Evolutionary conservation across 1,140 invertebrate species (phyloP).

Genomic region (Caenorhabditis remanei): DNA sequence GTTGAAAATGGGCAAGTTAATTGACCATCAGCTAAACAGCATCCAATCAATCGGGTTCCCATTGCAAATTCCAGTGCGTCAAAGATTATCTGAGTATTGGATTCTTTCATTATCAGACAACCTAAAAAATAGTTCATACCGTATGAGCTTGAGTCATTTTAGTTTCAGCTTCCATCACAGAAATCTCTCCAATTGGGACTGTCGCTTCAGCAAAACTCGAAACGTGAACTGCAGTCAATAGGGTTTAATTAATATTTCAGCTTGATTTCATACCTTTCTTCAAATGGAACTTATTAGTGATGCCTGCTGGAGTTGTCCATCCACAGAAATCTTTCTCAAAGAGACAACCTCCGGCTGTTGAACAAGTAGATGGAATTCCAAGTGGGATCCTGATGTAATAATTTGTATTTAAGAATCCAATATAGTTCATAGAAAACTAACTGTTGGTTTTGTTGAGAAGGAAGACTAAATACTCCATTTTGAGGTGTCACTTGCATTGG

Average conservation of each 20-base stretch:
- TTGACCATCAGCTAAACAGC: conserved; percentile 63
- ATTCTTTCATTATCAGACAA: not conserved
- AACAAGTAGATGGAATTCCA: conserved; percentile 50
- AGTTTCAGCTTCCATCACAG: conserved; percentile 69
- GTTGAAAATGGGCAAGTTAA: conserved; percentile 67
- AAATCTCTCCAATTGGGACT: conserved; percentile 66
- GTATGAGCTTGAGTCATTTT: conserved; percentile 62
- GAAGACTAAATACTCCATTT: conserved; percentile 36
- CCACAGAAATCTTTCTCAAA: conserved; percentile 70
- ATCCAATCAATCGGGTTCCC: conserved; percentile 69
- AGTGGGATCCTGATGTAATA: conserved; percentile 19
- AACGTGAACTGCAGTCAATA: conserved; percentile 65
- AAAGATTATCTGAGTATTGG: conserved; percentile 64
- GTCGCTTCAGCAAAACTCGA: conserved; percentile 68
- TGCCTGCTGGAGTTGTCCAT: conserved; percentile 61
- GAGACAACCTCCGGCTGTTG: conserved; percentile 69
- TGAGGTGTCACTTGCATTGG: conserved; percentile 28
- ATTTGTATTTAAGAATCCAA: not conserved
- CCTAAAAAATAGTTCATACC: not conserved
- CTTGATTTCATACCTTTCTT: conserved; percentile 48
- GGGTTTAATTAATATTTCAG: not conserved
- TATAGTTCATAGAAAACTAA: not conserved
- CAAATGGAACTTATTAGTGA: conserved; percentile 67
- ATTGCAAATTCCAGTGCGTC: conserved; percentile 68
- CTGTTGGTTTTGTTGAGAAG: conserved; percentile 26